Evolutionary conservation across 2,113 vertebrate species (phyloP).

Genomic region (Syngnathoides biaculeatus): DNA sequence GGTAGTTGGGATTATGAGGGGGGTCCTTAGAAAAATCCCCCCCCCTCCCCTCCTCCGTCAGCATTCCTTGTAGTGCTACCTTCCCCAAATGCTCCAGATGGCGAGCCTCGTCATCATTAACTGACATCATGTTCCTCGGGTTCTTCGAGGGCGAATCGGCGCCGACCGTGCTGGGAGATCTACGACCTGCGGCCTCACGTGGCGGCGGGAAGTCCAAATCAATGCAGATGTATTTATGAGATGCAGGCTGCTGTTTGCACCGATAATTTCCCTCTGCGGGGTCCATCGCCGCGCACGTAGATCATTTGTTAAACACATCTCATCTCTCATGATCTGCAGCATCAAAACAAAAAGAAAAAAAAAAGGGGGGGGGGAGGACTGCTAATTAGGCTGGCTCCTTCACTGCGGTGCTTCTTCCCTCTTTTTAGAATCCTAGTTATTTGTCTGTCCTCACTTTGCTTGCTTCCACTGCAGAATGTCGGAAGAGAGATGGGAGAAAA

Average conservation of each 20-base stretch:
- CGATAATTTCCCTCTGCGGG: slow-evolving; percentile 60
- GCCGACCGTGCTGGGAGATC: slow-evolving; percentile 40
- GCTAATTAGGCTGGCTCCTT: slow-evolving; percentile 49
- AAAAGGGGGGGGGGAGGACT: too few relatives aligned
- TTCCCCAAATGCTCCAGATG: slow-evolving; percentile 31
- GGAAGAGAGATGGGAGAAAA: neutral
- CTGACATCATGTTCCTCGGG: slow-evolving; percentile 9
- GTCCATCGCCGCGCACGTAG: slow-evolving; percentile 50
- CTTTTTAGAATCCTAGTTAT: slow-evolving; percentile 34
- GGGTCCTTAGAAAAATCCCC: too few relatives aligned
- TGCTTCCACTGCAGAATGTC: slow-evolving; percentile 6
- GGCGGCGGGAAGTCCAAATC: slow-evolving; percentile 51
- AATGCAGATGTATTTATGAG: slow-evolving; percentile 72
- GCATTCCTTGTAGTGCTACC: too few relatives aligned
- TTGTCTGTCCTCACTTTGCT: slow-evolving; percentile 23
- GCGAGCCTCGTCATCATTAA: slow-evolving; percentile 16
- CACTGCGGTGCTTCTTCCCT: slow-evolving; percentile 27
- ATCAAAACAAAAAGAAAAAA: too few relatives aligned
- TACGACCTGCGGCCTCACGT: slow-evolving; percentile 37
- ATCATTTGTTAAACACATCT: slow-evolving; percentile 66
- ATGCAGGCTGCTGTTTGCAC: slow-evolving; percentile 64
- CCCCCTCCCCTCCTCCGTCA: too few relatives aligned
- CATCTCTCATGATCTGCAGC: slow-evolving; percentile 24
- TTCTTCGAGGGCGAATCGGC: slow-evolving; percentile 23
- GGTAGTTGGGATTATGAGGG: neutral